These are phyloP conservation scores for Acropora yongei DNA, from an alignment of 64 coral and sea anemone genomes.

Conservation along the genomic window DNA sequence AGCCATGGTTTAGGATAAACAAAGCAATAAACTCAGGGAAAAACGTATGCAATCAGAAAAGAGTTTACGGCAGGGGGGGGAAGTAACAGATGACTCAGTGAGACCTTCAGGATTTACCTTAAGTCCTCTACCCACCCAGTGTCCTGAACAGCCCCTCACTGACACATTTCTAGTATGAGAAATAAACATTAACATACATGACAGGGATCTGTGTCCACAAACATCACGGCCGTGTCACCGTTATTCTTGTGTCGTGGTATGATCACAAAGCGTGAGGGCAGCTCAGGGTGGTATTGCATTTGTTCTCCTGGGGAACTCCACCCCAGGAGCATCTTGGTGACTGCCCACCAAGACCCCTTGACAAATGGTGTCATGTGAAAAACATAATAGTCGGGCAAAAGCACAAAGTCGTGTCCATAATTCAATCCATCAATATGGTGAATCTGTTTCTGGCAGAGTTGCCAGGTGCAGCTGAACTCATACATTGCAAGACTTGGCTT, in stretches of 20 bases:
- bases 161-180: no score
- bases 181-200: slow-evolving; percentile 70
- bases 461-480: slow-evolving; percentile 76
- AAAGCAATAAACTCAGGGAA: not conserved
- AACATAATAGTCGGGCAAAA: slow-evolving; percentile 84
- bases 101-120: no score
- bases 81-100: no score
- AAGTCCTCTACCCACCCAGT: no score
- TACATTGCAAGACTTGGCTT: slow-evolving; percentile 74
- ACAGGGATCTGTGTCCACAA: slow-evolving; percentile 89
- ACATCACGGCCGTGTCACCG: slow-evolving; percentile 27
- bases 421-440: slow-evolving; percentile 79
- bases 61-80: no score
- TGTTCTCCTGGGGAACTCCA: slow-evolving; percentile 84
- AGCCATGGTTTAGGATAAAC: not conserved
- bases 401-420: slow-evolving; percentile 85
- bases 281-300: slow-evolving; percentile 82
- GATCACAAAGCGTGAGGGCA: slow-evolving; percentile 91
- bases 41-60: no score
- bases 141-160: no score
- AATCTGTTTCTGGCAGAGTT: slow-evolving; percentile 68
- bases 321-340: slow-evolving; percentile 65
- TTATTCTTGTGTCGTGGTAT: slow-evolving; percentile 67
- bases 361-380: slow-evolving; percentile 95
- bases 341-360: slow-evolving; percentile 45